Evolutionary conservation across 2,797 vertebrate species (phyloP).

Genomic region (Acanthornis magna): DNA sequence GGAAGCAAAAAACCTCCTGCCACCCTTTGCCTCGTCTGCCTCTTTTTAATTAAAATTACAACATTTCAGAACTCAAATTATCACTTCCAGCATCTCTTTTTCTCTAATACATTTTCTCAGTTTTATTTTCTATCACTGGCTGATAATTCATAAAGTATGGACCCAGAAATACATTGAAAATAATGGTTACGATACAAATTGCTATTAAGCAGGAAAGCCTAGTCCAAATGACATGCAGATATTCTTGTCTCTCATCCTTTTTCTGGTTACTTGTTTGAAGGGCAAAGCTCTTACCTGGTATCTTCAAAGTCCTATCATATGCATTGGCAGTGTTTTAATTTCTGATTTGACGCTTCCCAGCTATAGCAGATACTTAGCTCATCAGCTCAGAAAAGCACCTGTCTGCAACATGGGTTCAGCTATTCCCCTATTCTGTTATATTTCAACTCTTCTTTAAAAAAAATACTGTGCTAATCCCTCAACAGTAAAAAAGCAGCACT

Average conservation of each 20-base stretch:
- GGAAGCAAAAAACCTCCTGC: no score
- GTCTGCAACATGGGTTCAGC: constrained; percentile 48
- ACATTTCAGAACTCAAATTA: background rate
- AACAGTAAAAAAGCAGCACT: constrained; percentile 36
- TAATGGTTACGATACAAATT: background rate
- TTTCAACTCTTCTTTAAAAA: constrained; percentile 8
- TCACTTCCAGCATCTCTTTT: background rate
- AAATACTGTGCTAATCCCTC: background rate
- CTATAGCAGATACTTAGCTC: background rate
- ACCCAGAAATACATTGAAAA: background rate
- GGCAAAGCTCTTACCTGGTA: background rate
- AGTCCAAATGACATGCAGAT: background rate
- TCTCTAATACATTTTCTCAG: background rate
- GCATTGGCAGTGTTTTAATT: background rate
- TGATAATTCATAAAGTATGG: background rate
- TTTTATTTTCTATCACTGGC: background rate
- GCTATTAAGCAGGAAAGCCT: background rate
- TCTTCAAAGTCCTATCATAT: background rate
- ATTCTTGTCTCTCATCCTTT: background rate
- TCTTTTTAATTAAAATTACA: no score
- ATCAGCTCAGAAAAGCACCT: constrained; percentile 39
- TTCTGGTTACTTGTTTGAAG: background rate
- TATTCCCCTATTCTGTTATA: background rate
- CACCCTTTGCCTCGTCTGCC: no score
- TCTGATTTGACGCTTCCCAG: constrained; percentile 20